Evolutionary conservation across 2,888 invertebrate genomes (phyloP), one percentile per base, ranked within the genome.

Genomic region (Drosophila kuntzei): DNA sequence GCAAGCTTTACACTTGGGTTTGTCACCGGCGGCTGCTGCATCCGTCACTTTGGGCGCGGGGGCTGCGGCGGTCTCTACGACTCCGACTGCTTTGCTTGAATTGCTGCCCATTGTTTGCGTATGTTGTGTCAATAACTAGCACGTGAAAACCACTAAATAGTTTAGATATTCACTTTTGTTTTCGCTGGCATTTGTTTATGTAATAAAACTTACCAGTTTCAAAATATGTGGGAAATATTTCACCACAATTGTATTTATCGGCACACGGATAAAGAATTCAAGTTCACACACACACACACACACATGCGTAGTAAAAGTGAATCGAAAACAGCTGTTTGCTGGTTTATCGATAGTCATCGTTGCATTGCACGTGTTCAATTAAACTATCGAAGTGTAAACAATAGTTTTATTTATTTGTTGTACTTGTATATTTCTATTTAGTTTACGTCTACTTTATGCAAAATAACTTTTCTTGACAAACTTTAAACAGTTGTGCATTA

Each of bases 1-100:
- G 90, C 99, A 99, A 3, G 98, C 96, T 91, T 98, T 99, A 71
- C 97, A 93, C 90, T 97, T 97, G 47, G 96, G 95, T 84, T 96
- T 95, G 6, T 82, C 89, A 7, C 64, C 77, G 37, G 50, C 54
- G 11, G 61, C 79, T 1, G 60, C 44, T 9, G 93, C 92, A 12
- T 91, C 92, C 39, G 80, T 79, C 12, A 73, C 64, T 22, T 44
- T 62, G 12, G 79, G 14, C 8, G 51, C 51, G 20, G 74, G 70
- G 3, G 81, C 76, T 6, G 90, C 87, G 11, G 91, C 90, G 22
- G 89, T 89, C 57, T 93, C 92, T 3, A 92, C 93, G 37, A 93
- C 92, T 74, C 93, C 92, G 44, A 93, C 93, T 76, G 93, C 93
- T 90, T 94, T 94, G 11, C 93, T 92, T 68, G 91, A 90, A 50